These are phyloP conservation scores for Periplaneta americana DNA, from an alignment of 1,140 invertebrate genomes.

Conservation along the genomic window DNA sequence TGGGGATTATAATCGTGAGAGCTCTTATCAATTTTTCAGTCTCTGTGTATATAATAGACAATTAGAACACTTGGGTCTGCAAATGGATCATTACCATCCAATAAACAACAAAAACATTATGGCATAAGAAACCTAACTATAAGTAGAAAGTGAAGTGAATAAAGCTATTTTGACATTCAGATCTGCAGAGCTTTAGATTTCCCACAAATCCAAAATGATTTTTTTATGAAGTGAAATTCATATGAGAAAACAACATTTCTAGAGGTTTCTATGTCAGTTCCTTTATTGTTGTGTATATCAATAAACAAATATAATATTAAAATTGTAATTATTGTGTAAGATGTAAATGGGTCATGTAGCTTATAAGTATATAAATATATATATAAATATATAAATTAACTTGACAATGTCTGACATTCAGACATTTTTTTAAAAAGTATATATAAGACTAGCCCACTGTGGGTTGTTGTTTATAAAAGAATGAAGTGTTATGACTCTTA, in stretches of 20 bases:
- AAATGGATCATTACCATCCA: neutral
- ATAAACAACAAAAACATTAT: neutral
- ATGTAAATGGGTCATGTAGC: neutral
- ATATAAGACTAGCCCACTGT: neutral
- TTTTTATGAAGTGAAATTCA: neutral
- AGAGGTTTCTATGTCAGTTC: neutral
- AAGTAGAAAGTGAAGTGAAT: neutral
- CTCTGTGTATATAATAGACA: neutral
- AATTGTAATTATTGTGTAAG: neutral
- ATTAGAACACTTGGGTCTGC: neutral
- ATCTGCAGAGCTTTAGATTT: neutral
- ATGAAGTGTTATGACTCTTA: neutral
- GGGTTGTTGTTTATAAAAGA: neutral
- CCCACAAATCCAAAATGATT: neutral
- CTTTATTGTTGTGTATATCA: neutral
- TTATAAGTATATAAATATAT: neutral
- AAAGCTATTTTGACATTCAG: neutral
- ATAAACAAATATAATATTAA: neutral
- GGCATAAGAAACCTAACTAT: neutral
- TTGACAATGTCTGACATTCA: neutral
- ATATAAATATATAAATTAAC: neutral
- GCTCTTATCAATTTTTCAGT: neutral
- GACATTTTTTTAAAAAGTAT: neutral
- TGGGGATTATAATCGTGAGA: neutral
- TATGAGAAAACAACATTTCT: neutral